Evolutionary conservation across 1,140 invertebrate species (phyloP), one percentile per base, ranked within the genome.

Genomic region (Gonioctena quinquepunctata): DNA sequence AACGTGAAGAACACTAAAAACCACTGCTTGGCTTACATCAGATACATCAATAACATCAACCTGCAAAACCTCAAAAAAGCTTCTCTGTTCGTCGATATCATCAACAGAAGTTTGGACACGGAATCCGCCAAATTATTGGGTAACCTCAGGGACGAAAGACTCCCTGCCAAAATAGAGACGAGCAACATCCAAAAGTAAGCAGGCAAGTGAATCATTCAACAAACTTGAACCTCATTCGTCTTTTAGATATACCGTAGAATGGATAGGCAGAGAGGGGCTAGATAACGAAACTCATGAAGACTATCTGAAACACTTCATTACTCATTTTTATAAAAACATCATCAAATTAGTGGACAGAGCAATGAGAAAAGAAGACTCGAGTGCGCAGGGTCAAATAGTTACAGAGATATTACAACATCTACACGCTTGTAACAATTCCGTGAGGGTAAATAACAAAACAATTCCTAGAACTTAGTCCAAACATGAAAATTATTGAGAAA

Each of bases 31-130:
- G 96, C 96, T 0, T 98, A 98, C 80, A 90, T 98, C 2, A 87
- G 97, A 54, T 96, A 97, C 81, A 99, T 99, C 79, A 96, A 97
- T 83, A 99, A 99, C 79, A 98, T 99, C 25, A 98, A 99, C 84
- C 86, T 98, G 23, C 95, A 97, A 83, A 96, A 98, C 82, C 84
- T 98, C 19, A 93, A 94, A 77, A 96, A 97, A 82, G 96, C 96
- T 1, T 92, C 93, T 56, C 90, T 97, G 18, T 99, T 98, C 79
- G 90, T 99, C 60, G 97, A 99, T 83, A 96, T 99, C 56, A 88
- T 94, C 1, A 97, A 97, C 81, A 86, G 96, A 74, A 94, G 94
- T 81, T 89, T 99, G 57, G 97, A 99, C 82, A 92, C 92, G 0
- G 97, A 99, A 84, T 95, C 97, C 1, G 91, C 94, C 1, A 95